phyloP scores from a whole-genome alignment of 2,888 invertebrate genomes.

The Microchrysa polita region DNA sequence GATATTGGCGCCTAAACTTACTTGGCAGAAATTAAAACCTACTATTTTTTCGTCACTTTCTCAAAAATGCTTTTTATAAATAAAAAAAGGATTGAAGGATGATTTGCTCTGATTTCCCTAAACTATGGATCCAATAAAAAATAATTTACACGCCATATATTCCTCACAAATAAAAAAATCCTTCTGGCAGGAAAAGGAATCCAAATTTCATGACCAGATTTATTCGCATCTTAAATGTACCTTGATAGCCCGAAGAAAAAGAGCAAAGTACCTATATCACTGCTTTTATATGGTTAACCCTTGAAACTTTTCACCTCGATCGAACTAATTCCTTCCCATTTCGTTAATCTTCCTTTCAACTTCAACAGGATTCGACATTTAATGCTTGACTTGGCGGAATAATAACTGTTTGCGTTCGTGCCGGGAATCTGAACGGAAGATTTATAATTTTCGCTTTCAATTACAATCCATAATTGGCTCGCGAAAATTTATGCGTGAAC shows the following conservation, averaged over 20 bases:
- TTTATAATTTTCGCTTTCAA: constrained; percentile 4
- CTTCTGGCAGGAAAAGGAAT: no score
- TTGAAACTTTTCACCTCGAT: constrained; percentile 13
- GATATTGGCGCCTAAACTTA: no score
- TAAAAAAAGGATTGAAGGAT: no score
- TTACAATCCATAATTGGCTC: constrained; percentile 15
- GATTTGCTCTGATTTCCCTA: no score
- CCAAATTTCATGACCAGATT: no score
- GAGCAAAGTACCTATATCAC: neutral
- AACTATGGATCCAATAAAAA: no score
- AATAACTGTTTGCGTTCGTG: constrained; percentile 33
- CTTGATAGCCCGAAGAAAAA: neutral
- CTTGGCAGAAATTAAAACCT: no score
- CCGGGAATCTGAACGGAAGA: neutral
- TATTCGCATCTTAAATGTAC: neutral
- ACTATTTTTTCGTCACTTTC: no score
- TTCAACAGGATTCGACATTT: neutral
- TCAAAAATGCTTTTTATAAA: no score
- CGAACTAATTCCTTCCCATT: neutral
- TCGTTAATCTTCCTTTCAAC: neutral
- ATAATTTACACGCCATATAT: no score
- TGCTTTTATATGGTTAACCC: constrained; percentile 12
- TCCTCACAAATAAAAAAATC: no score
- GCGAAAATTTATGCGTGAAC: neutral
- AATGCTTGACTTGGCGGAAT: constrained; percentile 12